phyloP scores from a whole-genome alignment of 2,797 vertebrate species.

The Lepidocolaptes lacrymiger region DNA sequence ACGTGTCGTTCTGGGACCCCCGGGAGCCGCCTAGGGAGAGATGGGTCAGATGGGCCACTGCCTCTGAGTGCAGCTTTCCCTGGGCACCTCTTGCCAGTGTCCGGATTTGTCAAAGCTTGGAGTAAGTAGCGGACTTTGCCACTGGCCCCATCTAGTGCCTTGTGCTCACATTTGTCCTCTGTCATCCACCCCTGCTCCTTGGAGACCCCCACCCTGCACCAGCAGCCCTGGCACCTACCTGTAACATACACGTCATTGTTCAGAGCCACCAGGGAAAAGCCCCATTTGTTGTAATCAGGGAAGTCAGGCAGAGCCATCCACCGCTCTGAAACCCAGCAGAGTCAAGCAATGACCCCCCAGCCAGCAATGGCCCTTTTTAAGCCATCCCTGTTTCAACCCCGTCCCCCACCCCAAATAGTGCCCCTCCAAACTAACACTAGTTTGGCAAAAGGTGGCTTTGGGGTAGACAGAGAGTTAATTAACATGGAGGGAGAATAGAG shows the following conservation, averaged over 20 bases:
- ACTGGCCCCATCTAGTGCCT: background rate
- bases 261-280: slow-evolving; percentile 89
- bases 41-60: background rate
- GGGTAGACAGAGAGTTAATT: background rate
- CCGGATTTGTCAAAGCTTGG: background rate
- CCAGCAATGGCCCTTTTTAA: background rate
- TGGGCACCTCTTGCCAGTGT: background rate
- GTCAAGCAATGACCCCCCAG: background rate
- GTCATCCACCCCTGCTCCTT: background rate
- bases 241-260: slow-evolving; percentile 94
- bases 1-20: slow-evolving; percentile 90
- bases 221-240: slow-evolving; percentile 77
- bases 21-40: slow-evolving; percentile 87
- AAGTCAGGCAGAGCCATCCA: slow-evolving; percentile 94
- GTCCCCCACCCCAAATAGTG: background rate
- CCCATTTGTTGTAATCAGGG: slow-evolving; percentile 97
- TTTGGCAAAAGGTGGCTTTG: background rate
- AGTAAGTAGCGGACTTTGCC: background rate
- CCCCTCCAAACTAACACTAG: background rate
- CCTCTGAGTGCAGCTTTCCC: accelerated
- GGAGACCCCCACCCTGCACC: background rate
- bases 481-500: background rate
- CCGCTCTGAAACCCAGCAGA: slow-evolving; percentile 74
- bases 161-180: accelerated
- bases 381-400: background rate